Evolutionary conservation across 2,888 invertebrate genomes (phyloP).

Genomic region (Sipha maydis): DNA sequence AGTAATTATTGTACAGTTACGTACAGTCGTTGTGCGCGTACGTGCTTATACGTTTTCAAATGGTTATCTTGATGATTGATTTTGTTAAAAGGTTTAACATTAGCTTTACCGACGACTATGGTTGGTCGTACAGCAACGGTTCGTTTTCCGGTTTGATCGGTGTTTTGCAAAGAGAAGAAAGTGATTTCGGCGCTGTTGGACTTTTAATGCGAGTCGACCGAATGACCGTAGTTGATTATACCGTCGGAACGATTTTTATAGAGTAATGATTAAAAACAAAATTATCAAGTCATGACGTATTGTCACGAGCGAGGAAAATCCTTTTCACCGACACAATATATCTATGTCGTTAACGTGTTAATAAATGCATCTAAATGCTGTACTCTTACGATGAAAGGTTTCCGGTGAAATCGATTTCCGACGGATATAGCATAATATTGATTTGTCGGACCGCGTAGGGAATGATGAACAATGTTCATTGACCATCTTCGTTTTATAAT

Average conservation of each 20-base stretch:
- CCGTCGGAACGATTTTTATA: slow-evolving; percentile 70
- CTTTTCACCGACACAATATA: too few species aligned
- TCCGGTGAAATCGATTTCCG: too few species aligned
- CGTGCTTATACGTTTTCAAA: not conserved
- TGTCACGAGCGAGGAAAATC: not conserved
- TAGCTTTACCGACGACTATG: slow-evolving; percentile 69
- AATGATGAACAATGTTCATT: too few species aligned
- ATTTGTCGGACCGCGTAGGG: too few species aligned
- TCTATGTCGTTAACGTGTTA: too few species aligned
- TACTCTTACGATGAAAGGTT: too few species aligned
- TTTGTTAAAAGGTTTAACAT: slow-evolving; percentile 67
- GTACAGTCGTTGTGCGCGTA: too few species aligned
- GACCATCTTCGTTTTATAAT: not conserved
- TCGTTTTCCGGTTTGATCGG: slow-evolving; percentile 73
- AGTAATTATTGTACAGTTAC: not conserved
- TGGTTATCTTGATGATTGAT: not conserved
- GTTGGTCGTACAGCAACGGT: slow-evolving; percentile 71
- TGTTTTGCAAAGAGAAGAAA: slow-evolving; percentile 70
- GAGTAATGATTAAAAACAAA: not conserved
- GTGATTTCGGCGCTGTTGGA: slow-evolving; percentile 71
- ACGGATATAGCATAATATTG: too few species aligned
- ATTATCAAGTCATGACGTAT: not conserved
- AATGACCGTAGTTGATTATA: slow-evolving; percentile 70
- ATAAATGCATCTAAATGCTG: too few species aligned
- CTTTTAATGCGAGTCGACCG: slow-evolving; percentile 73